Conservation (phyloP, 2,113 vertebrate genomes). For the Chamaetylas fuelleborni region DNA sequence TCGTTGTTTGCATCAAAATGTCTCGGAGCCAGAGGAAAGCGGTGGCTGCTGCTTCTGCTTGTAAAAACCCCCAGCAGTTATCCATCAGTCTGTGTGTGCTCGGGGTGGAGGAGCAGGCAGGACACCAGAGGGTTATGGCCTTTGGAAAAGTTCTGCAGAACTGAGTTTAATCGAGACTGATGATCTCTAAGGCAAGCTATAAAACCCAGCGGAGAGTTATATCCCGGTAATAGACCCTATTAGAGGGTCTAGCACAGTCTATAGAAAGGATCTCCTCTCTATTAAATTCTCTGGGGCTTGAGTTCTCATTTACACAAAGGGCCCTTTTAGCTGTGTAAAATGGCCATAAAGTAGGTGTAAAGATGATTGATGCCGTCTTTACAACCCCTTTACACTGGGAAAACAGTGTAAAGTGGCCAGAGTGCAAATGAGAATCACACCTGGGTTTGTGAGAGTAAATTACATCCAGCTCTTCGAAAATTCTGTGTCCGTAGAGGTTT, state of each 20-base stretch:
- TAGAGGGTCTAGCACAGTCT: neutral
- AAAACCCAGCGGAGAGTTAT: slow-evolving; percentile 4
- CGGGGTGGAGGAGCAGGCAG: neutral
- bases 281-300: slow-evolving; percentile 44
- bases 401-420: slow-evolving; percentile 45
- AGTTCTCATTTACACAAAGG: slow-evolving; percentile 56
- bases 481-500: neutral
- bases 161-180: slow-evolving; percentile 24
- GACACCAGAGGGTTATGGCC: neutral
- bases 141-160: slow-evolving; percentile 1
- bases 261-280: slow-evolving; percentile 41
- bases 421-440: slow-evolving; percentile 52
- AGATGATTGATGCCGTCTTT: slow-evolving; percentile 47
- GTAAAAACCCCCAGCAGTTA: neutral
- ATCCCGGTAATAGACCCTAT: slow-evolving; percentile 12
- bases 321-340: slow-evolving; percentile 38
- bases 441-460: slow-evolving; percentile 34
- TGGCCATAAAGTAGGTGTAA: slow-evolving; percentile 45
- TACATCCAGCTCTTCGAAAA: neutral
- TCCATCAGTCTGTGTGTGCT: neutral
- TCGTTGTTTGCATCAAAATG: slow-evolving; percentile 59
- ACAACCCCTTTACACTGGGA: slow-evolving; percentile 18
- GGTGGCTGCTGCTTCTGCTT: slow-evolving; percentile 5
- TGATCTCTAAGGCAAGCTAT: neutral
- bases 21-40: slow-evolving; percentile 28